Percentiles rank a stretch among this genome's conserved stretches.
These are phyloP conservation scores for Ricordea florida DNA, from an alignment of 92 coral and sea anemone genomes.

Conservation along the genomic window DNA sequence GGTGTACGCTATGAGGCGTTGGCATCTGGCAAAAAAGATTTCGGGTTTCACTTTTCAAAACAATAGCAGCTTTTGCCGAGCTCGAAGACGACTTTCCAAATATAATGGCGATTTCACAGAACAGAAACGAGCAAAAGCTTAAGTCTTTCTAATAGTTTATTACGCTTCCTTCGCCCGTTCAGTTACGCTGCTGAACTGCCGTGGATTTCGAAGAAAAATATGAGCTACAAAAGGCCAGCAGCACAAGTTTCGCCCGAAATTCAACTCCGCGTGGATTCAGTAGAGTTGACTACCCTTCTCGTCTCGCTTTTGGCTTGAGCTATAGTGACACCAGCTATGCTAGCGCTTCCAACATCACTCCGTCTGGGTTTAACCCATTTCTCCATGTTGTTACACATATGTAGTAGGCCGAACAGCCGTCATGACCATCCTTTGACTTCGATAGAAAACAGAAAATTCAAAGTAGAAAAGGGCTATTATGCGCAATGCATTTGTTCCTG, in stretches of 20 bases:
- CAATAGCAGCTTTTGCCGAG: too few species aligned
- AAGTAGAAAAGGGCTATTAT: conserved; percentile 3
- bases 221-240: conserved; percentile 32
- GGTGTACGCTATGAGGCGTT: too few species aligned
- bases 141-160: too few species aligned
- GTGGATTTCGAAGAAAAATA: conserved; percentile 34
- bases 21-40: too few species aligned
- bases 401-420: conserved; percentile 32
- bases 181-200: too few species aligned
- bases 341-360: conserved; percentile 35
- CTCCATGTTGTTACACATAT: conserved; percentile 2
- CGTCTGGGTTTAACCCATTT: conserved; percentile 17
- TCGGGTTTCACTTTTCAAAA: too few species aligned
- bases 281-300: conserved; percentile 22
- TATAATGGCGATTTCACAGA: too few species aligned
- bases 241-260: conserved; percentile 41
- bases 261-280: conserved; percentile 31
- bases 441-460: conserved; percentile 14
- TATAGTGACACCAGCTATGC: conserved; percentile 38
- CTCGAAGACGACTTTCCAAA: too few species aligned
- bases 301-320: conserved; percentile 28
- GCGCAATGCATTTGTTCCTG: conserved; percentile 3
- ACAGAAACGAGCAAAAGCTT: too few species aligned
- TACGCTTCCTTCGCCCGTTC: too few species aligned
- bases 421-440: conserved; percentile 20